Evolutionary conservation across 2,797 vertebrate genomes (phyloP).

Genomic region (Sandelia bainsii): DNA sequence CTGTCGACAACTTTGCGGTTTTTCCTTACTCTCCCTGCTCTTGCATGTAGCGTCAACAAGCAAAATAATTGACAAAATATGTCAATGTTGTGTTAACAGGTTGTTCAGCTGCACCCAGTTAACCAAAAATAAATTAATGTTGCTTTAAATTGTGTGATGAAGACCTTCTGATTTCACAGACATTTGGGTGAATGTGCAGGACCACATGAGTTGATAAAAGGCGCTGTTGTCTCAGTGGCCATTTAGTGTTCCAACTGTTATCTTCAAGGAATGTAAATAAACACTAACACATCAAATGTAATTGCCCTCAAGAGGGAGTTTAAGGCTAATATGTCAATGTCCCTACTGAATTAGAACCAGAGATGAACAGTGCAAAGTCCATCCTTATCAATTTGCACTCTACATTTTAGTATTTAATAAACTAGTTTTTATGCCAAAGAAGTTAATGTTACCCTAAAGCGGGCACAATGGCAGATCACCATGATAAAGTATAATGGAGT

Average conservation of each 20-base stretch:
- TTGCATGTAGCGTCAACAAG: background rate
- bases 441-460: conserved; percentile 29
- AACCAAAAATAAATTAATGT: background rate
- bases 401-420: conserved; percentile 62
- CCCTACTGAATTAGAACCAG: conserved; percentile 16
- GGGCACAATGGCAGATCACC: conserved; percentile 6
- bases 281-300: background rate
- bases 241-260: conserved; percentile 1
- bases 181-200: background rate
- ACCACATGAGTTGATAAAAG: conserved; percentile 9
- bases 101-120: background rate
- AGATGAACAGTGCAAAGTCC: conserved; percentile 52
- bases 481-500: conserved; percentile 10
- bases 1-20: background rate
- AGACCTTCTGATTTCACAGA: background rate
- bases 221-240: background rate
- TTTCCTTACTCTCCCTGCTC: background rate
- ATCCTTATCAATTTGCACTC: conserved; percentile 49
- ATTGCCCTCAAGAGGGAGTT: background rate
- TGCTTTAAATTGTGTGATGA: background rate
- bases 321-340: background rate
- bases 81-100: background rate
- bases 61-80: too few species aligned
- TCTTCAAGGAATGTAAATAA: conserved; percentile 9
- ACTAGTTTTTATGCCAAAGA: conserved; percentile 41